Conservation (phyloP, 2,113 vertebrate genomes). For the Ovibos moschatus region DNA sequence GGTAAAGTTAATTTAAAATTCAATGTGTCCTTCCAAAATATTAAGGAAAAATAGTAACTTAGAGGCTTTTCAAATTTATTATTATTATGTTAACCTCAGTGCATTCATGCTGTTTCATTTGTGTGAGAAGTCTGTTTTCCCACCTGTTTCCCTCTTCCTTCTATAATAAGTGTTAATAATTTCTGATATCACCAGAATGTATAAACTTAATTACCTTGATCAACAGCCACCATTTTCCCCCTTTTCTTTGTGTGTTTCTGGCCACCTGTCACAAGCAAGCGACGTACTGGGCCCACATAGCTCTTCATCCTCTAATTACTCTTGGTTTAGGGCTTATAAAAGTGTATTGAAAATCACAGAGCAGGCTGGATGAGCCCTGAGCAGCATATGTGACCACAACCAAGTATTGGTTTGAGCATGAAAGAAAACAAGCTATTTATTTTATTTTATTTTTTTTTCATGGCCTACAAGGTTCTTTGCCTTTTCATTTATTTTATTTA, state of each 20-base stretch:
- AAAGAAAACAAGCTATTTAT: not conserved
- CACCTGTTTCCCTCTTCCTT: not conserved
- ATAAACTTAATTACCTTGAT: not conserved
- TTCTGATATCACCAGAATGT: not conserved
- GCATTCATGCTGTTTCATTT: not conserved
- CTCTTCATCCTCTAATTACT: not conserved
- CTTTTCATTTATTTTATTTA: no score
- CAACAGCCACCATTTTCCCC: not conserved
- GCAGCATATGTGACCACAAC: fast-evolving
- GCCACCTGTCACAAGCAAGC: not conserved
- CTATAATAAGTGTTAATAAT: not conserved
- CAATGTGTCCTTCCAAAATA: slow-evolving; percentile 61
- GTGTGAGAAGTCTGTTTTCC: not conserved
- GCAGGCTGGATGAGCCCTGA: not conserved
- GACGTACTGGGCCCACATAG: not conserved
- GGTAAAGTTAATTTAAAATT: slow-evolving; percentile 54
- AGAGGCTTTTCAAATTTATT: slow-evolving; percentile 12
- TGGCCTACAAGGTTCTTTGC: no score
- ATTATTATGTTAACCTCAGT: not conserved
- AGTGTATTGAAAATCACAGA: not conserved
- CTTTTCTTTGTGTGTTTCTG: not conserved
- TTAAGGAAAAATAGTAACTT: slow-evolving; percentile 11
- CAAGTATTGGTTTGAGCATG: not conserved
- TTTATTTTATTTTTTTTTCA: not conserved
- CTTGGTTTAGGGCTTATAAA: not conserved